phyloP scores from a whole-genome alignment of 2,113 vertebrate genomes.

The Microcebus tavaratra region DNA sequence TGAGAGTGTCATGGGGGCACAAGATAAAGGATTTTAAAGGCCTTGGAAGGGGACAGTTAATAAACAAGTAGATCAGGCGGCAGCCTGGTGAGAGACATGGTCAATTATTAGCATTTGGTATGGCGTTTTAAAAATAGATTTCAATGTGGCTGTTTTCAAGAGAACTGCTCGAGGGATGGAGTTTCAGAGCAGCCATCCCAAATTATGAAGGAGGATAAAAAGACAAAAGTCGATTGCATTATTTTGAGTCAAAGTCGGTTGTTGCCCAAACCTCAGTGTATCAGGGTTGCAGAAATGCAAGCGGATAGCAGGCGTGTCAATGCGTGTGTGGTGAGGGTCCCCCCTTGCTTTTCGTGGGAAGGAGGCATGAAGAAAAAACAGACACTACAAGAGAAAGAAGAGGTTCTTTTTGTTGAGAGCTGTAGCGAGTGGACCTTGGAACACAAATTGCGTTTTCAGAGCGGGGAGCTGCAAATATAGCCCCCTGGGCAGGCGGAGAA shows the following conservation, averaged over 20 bases:
- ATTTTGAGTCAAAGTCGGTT: background rate
- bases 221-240: background rate
- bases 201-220: background rate
- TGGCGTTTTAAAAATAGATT: background rate
- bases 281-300: background rate
- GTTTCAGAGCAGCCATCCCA: background rate
- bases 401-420: background rate
- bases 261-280: background rate
- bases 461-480: background rate
- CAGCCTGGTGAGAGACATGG: background rate
- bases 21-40: background rate
- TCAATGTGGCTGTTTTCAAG: background rate
- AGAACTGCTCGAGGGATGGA: background rate
- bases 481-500: background rate
- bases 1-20: background rate
- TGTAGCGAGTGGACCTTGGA: background rate
- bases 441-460: conserved; percentile 10
- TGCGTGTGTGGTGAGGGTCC: fast-evolving
- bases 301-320: fast-evolving
- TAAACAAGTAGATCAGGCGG: background rate
- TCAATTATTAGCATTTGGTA: too few species aligned
- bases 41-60: background rate
- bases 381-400: background rate
- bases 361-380: background rate
- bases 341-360: background rate